phyloP scores from a whole-genome alignment of 1,140 invertebrate species.

The Papilio dardanus region DNA sequence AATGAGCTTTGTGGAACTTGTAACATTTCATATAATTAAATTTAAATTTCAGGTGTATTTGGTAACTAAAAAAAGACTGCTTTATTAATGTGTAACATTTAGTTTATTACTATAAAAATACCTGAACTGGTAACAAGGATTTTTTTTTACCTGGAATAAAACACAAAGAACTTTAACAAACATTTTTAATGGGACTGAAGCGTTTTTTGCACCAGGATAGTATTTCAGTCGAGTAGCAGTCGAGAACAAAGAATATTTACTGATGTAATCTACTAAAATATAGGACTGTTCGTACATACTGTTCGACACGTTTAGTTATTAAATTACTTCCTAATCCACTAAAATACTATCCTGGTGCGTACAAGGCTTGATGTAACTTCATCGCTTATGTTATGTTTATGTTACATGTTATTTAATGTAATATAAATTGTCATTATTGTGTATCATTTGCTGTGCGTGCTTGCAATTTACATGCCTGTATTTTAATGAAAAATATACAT shows the following conservation, averaged over 20 bases:
- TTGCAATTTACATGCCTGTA: neutral
- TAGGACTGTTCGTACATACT: too few relatives aligned
- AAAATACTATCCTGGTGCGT: too few relatives aligned
- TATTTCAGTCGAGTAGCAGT: too few relatives aligned
- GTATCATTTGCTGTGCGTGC: neutral
- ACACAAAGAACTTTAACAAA: neutral
- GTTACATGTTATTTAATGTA: neutral
- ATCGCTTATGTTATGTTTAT: too few relatives aligned
- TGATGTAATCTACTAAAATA: too few relatives aligned
- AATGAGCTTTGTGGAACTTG: neutral
- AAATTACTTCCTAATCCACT: too few relatives aligned
- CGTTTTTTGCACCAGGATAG: too few relatives aligned
- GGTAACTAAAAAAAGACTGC: neutral
- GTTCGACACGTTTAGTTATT: too few relatives aligned
- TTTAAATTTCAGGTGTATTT: neutral
- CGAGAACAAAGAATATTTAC: too few relatives aligned
- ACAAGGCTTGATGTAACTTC: too few relatives aligned
- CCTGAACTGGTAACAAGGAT: neutral
- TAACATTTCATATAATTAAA: constrained; percentile 1
- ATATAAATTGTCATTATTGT: too few relatives aligned
- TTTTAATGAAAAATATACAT: constrained; percentile 31
- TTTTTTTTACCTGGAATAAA: neutral
- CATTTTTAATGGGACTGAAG: too few relatives aligned
- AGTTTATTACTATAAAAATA: neutral
- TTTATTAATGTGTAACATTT: neutral